Conservation (phyloP, 1,140 invertebrate genomes). For the Cotesia chilonis region DNA sequence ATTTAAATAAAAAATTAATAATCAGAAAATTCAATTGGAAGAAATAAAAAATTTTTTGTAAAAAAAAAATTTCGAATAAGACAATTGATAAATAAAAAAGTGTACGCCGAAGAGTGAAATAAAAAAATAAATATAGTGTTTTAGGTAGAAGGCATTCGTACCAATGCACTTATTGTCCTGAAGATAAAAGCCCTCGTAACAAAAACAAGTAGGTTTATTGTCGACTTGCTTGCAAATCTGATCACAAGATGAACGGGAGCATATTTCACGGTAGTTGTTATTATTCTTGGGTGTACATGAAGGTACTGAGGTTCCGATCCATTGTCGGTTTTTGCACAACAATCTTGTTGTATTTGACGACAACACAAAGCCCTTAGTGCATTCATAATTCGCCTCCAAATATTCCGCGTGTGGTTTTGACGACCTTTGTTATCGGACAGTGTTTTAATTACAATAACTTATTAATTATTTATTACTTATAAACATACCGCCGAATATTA, state of each 20-base stretch:
- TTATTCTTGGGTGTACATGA: constrained; percentile 54
- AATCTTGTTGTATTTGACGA: constrained; percentile 49
- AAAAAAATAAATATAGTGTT: not conserved
- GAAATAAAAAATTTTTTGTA: too few relatives aligned
- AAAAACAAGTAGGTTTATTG: constrained; percentile 62
- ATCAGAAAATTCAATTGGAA: too few relatives aligned
- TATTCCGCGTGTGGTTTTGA: constrained; percentile 60
- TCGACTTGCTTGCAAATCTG: constrained; percentile 64
- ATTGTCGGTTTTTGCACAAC: constrained; percentile 57
- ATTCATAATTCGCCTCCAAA: constrained; percentile 63
- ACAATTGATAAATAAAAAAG: not conserved
- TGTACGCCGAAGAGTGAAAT: not conserved
- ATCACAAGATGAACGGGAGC: constrained; percentile 56
- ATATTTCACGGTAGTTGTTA: constrained; percentile 41
- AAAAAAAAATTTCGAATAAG: not conserved
- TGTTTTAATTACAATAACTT: not conserved
- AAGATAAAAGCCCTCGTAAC: constrained; percentile 61
- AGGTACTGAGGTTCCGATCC: constrained; percentile 57
- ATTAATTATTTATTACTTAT: not conserved
- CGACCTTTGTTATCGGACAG: constrained; percentile 46
- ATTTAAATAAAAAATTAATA: too few relatives aligned
- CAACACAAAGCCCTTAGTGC: constrained; percentile 55
- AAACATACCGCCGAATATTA: not conserved
- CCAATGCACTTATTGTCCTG: constrained; percentile 58
- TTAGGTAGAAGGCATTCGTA: constrained; percentile 39